These are phyloP conservation scores for Prunella fulvescens DNA, from an alignment of 2,113 vertebrate species.

Conservation along the genomic window DNA sequence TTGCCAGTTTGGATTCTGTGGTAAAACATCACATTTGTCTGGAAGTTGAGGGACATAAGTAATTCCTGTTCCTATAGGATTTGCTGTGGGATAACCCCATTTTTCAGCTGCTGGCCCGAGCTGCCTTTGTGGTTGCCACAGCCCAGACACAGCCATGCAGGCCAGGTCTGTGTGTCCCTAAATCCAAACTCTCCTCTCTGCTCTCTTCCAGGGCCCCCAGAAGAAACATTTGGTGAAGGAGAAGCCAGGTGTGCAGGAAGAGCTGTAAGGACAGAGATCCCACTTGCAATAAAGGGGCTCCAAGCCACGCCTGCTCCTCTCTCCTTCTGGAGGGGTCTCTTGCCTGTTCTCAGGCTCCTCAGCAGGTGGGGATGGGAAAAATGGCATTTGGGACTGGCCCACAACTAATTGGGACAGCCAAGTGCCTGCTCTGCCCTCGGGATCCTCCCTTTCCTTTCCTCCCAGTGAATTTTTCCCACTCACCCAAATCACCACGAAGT, in stretches of 20 bases:
- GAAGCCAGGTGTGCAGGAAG: conserved; percentile 44
- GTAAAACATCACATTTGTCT: neutral
- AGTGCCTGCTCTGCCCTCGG: neutral
- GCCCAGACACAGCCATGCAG: neutral
- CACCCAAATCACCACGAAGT: neutral
- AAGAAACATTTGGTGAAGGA: conserved; percentile 85
- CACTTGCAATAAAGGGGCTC: neutral
- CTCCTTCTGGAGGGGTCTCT: neutral
- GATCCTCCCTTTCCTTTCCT: neutral
- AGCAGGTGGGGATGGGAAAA: neutral
- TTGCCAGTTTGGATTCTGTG: neutral
- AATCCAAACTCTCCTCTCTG: neutral
- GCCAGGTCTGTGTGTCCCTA: neutral
- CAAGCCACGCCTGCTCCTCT: neutral
- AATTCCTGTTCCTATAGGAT: neutral
- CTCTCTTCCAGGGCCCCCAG: conserved; percentile 81
- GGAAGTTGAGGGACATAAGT: neutral
- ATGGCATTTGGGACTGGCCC: neutral
- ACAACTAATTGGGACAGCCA: neutral
- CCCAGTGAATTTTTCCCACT: neutral
- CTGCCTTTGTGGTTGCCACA: neutral
- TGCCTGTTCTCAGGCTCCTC: neutral
- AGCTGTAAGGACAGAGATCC: neutral
- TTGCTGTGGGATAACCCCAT: neutral
- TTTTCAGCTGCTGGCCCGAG: neutral